Base-by-base conservation (phyloP, 1,140 invertebrate genomes). In the Atta cephalotes region DNA sequence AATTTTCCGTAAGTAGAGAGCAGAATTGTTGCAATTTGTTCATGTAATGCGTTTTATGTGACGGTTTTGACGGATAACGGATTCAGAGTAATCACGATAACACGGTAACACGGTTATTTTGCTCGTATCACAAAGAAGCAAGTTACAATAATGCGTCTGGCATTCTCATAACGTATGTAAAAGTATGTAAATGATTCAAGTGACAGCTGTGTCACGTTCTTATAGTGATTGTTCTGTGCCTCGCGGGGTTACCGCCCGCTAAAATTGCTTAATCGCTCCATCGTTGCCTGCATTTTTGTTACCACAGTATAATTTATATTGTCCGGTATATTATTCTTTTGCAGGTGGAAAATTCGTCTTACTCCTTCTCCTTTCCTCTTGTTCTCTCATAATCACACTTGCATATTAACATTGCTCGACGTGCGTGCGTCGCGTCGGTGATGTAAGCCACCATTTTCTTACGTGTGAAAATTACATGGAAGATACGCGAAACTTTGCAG, bases 131-230 rank as follows among this genome's bases (percentile, higher is more conserved):
- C 45, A 70, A 82, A 80, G 56, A 63, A 82, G 51, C 78, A 31
- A 68, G 60, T 76, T 84, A 58, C 70, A 82, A 21, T 21, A 82
- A 84, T 53, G 70, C 28, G 80, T 51, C 70, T 16, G 31, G 25
- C 53, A 65, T 51, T 45, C 85, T 89, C 78, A 88, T 87, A 71
- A 78, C 60, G 56, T 66, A 70, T 76, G 81, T 60, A 77, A 70
- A 77, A 72, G 81, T 80, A 63, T 74, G 89, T 79, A 90, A 90
- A 90, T 88, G 81, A 76, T 71, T 21, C 60, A 53, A 72, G 58
- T 60, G 65, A 58, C 72, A 85, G 66, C 72, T 72, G 88, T 79
- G 88, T 80, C 78, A 82, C 65, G 85, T 56, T 86, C 49, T 82
- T 81, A 80, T 82, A 82, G 45, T 70, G 78, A 82, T 86, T 86